Percentiles rank a stretch among this genome's conserved stretches.
Evolutionary conservation across 2,888 invertebrate genomes (phyloP).

Genomic region (Deroplatys truncata): DNA sequence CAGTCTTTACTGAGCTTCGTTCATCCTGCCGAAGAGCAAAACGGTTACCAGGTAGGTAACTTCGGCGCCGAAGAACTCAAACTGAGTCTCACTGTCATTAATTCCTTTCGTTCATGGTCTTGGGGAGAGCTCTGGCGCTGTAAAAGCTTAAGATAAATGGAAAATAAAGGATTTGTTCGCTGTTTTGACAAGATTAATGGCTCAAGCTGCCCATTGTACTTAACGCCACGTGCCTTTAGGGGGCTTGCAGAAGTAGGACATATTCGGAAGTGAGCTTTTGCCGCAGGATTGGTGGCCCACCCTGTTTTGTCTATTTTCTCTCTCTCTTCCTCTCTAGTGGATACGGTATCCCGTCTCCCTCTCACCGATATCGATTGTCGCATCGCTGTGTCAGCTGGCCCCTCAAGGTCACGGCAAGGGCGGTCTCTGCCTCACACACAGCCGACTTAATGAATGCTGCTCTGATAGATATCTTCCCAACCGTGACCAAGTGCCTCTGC

Average conservation of each 20-base stretch:
- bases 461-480: not conserved
- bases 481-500: not conserved
- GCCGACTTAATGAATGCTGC: conserved; percentile 21
- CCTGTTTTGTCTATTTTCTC: not conserved
- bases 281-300: not conserved
- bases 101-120: too few species aligned
- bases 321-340: conserved; percentile 28
- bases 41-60: too few species aligned
- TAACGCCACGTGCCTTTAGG: not conserved
- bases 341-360: not conserved
- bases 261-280: not conserved
- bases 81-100: too few species aligned
- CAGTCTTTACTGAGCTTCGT: too few species aligned
- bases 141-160: not conserved
- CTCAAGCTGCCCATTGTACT: not conserved
- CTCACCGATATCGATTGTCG: conserved; percentile 40
- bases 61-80: too few species aligned
- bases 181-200: not conserved
- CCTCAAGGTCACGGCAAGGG: conserved; percentile 33
- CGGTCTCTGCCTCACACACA: conserved; percentile 26
- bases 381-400: conserved; percentile 34
- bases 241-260: not conserved
- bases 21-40: too few species aligned
- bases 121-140: too few species aligned
- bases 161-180: not conserved